Evolutionary conservation across 2,888 invertebrate species (phyloP).

Genomic region (Alloplasta piceator): DNA sequence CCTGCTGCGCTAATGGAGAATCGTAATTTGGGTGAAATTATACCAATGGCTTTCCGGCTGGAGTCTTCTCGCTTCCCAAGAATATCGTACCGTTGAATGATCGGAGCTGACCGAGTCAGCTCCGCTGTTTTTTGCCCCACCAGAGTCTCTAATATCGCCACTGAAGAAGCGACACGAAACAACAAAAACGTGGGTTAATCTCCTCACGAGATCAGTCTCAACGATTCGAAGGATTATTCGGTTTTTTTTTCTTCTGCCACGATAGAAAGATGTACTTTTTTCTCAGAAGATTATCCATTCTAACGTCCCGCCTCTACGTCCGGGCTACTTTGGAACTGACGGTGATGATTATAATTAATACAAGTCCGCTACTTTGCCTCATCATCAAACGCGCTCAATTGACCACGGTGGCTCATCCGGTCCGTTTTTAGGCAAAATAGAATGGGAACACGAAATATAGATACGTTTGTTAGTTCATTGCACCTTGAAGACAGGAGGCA

Average conservation of each 20-base stretch:
- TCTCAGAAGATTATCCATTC: conserved; percentile 57
- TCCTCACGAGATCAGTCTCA: conserved; percentile 16
- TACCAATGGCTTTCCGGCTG: conserved; percentile 46
- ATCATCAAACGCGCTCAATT: conserved; percentile 30
- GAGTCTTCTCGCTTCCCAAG: conserved; percentile 29
- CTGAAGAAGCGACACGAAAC: conserved; percentile 32
- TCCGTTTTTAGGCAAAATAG: background rate
- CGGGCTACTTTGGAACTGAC: conserved; percentile 31
- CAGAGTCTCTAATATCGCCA: conserved; percentile 38
- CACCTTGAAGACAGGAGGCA: background rate
- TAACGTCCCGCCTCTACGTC: conserved; percentile 16
- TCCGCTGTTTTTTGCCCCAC: background rate
- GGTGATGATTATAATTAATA: conserved; percentile 51
- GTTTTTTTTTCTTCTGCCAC: background rate
- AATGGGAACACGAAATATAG: conserved; percentile 2
- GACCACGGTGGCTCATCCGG: conserved; percentile 10
- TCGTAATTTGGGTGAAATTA: conserved; percentile 55
- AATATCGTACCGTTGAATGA: conserved; percentile 12
- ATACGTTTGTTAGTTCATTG: conserved; percentile 7
- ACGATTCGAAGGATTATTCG: background rate
- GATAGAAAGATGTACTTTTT: conserved; percentile 6
- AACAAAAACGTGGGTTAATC: conserved; percentile 11
- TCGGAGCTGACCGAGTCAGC: background rate
- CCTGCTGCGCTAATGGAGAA: conserved; percentile 40
- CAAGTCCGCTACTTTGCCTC: conserved; percentile 25